Evolutionary conservation across 1,140 invertebrate species (phyloP).

Genomic region (Heliconius congener): DNA sequence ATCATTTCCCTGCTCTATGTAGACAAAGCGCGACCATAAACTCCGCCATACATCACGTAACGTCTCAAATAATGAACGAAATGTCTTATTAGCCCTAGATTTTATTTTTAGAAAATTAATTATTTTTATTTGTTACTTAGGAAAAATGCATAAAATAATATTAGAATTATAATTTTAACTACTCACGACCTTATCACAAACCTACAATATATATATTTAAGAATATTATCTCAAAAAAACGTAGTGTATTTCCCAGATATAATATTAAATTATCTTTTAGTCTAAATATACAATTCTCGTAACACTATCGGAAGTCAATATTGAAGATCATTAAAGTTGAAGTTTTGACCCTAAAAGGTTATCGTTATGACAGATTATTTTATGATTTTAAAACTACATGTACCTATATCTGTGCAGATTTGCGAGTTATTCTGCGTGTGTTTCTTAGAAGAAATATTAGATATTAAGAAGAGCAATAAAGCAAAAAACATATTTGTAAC

Average conservation of each 20-base stretch:
- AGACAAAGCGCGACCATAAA: background rate
- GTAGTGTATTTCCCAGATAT: background rate
- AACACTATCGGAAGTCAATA: constrained; percentile 3
- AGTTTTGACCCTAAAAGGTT: background rate
- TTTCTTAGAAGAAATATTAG: background rate
- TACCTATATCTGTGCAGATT: background rate
- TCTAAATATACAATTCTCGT: background rate
- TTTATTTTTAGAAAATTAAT: too few relatives aligned
- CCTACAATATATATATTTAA: too few relatives aligned
- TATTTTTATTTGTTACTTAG: too few relatives aligned
- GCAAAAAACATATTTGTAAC: too few relatives aligned
- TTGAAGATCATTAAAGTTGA: background rate
- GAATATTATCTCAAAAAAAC: background rate
- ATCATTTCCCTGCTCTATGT: too few relatives aligned
- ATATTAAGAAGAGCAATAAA: too few relatives aligned
- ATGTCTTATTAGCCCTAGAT: too few relatives aligned
- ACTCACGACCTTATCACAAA: too few relatives aligned
- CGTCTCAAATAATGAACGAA: too few relatives aligned
- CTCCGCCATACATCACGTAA: background rate
- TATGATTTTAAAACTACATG: background rate
- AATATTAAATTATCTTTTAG: constrained; percentile 8
- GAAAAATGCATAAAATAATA: too few relatives aligned
- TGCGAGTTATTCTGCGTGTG: background rate
- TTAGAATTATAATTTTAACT: too few relatives aligned
- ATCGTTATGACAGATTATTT: background rate